Base-by-base conservation (phyloP, 1,140 invertebrate genomes). In the Leguminivora glycinivorella region DNA sequence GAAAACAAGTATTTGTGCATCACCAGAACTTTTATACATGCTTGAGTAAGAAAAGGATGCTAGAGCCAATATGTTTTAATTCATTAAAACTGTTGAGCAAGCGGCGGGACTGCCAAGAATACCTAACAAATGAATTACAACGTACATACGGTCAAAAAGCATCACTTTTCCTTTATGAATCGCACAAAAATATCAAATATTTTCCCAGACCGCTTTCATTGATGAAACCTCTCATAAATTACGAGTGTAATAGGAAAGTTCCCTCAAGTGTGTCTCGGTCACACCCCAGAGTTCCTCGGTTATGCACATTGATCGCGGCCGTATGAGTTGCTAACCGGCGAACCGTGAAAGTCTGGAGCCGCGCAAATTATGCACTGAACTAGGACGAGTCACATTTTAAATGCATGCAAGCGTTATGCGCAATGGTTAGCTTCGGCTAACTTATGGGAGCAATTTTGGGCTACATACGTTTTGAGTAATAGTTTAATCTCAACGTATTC, bases 311-410 rank as follows among this genome's bases (percentile, higher is more conserved):
- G 58, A 63, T 63, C 58, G 26, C 58, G 24, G 58, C 26, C 34
- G 17, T 63, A 31, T 34, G 58, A 31, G 17, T 31, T 26, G 56
- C 56, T n/a, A 22, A 29, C 58, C 58, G 31, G 25, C 58, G 58
- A 63, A 63, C 58, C 58, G 58, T 63, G 58, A 63, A 63, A 17
- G 56, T 58, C 58, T 63, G 26, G 58, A 63, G 58, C 26, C 22
- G 24, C 25, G 17, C 25, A 63, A 63, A 29, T 63, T 63, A 63
- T 63, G 58, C 58, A 29, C 25, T 29, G 29, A 31, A 63, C 25
- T 58, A 58, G 56, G n/a, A 17, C 58, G 25, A 29, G 58, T 29
- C 58, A 63, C 58, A 63, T 31, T 63, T 63, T 7, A 17, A 63
- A 29, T 52, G 22, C 22, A 52, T 52, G 19, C 47, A 52, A 17